Evolutionary conservation across 2,113 vertebrate species (phyloP).

Genomic region (Sturnus vulgaris): DNA sequence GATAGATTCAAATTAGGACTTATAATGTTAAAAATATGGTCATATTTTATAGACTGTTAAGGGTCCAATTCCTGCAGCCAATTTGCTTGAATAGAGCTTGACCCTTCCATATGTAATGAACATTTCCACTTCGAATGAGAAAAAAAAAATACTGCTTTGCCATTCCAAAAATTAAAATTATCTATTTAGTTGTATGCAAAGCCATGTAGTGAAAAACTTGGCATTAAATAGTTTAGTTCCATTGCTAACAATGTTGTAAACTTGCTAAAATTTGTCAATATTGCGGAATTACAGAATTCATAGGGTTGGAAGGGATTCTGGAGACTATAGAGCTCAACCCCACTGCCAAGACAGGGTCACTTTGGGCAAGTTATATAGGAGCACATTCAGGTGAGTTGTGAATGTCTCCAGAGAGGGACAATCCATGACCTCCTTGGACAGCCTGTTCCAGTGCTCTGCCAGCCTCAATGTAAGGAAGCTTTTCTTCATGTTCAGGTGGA

Average conservation of each 20-base stretch:
- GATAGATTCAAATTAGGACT: neutral
- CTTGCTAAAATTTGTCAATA: neutral
- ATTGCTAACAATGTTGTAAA: neutral
- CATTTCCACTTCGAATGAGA: neutral
- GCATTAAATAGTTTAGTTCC: neutral
- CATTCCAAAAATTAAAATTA: neutral
- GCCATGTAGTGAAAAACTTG: neutral
- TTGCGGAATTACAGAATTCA: fast-evolving
- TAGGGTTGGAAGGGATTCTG: neutral
- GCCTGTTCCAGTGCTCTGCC: neutral
- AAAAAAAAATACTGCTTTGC: neutral
- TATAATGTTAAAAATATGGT: neutral
- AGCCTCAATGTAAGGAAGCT: neutral
- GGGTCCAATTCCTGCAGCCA: neutral
- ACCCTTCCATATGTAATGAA: neutral
- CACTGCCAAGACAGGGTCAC: neutral
- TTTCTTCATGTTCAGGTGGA: neutral
- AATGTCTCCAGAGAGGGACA: neutral
- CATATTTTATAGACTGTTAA: neutral
- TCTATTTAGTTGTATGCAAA: neutral
- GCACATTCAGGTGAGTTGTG: too few relatives aligned
- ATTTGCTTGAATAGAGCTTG: neutral
- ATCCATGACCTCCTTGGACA: neutral
- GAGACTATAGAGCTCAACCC: fast-evolving
- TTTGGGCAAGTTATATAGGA: neutral